These are phyloP conservation scores for Lamprologus sp. DNA, from an alignment of 2,113 vertebrate species.

Conservation along the genomic window DNA sequence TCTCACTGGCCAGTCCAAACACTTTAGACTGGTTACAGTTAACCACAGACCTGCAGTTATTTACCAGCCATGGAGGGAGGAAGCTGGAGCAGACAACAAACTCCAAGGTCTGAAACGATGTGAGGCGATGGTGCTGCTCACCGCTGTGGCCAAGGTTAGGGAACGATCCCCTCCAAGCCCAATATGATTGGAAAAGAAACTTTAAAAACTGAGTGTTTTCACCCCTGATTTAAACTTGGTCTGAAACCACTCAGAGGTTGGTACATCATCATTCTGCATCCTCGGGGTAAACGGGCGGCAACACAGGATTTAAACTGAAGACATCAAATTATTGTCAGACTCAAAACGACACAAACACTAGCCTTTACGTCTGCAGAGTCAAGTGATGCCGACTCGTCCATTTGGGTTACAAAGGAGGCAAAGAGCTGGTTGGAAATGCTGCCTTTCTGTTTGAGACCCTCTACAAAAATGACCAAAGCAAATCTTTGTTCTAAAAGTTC, in stretches of 20 bases:
- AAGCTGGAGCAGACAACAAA: not conserved
- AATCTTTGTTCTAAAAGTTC: slow-evolving; percentile 15
- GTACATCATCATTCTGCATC: not conserved
- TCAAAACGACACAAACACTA: not conserved
- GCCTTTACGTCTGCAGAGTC: not conserved
- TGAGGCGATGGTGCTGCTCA: not conserved
- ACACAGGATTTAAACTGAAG: not conserved
- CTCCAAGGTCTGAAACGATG: not conserved
- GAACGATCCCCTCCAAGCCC: accelerated
- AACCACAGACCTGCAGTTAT: accelerated
- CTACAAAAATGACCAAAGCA: slow-evolving; percentile 24
- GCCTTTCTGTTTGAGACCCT: not conserved
- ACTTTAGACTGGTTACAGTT: not conserved
- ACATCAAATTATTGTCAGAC: not conserved
- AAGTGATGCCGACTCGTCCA: not conserved
- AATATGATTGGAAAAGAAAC: not conserved
- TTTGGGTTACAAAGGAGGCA: not conserved
- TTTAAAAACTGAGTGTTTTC: not conserved
- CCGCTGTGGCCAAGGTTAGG: not conserved
- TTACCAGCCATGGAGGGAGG: not conserved
- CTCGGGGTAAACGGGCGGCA: not conserved
- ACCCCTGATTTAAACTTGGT: not conserved
- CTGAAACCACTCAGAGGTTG: not conserved
- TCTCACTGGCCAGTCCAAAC: not conserved
- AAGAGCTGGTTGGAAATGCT: not conserved